These are phyloP conservation scores for Pogoniulus pusillus DNA, from an alignment of 2,797 vertebrate genomes.

Conservation along the genomic window DNA sequence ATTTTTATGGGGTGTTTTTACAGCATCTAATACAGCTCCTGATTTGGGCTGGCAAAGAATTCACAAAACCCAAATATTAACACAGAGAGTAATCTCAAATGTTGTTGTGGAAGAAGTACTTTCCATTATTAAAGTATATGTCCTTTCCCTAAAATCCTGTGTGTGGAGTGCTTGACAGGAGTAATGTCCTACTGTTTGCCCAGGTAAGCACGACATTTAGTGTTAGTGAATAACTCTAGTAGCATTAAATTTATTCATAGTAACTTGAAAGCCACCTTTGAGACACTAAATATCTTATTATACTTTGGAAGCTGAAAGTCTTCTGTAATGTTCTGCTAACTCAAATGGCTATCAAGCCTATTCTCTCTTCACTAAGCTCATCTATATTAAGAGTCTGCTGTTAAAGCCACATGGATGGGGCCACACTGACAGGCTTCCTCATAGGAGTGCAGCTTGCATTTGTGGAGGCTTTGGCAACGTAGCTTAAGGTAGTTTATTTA, in stretches of 20 bases:
- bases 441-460: not conserved
- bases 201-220: not conserved
- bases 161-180: not conserved
- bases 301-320: not conserved
- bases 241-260: not conserved
- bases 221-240: not conserved
- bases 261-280: not conserved
- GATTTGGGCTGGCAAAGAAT: not conserved
- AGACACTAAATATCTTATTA: not conserved
- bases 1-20: not conserved
- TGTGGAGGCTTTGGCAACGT: not conserved
- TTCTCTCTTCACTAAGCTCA: not conserved
- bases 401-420: rapidly evolving
- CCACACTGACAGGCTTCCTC: not conserved
- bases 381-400: not conserved
- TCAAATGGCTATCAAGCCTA: not conserved
- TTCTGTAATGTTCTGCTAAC: not conserved
- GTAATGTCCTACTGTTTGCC: not conserved
- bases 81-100: not conserved
- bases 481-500: not conserved
- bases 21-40: not conserved
- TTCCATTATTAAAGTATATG: not conserved
- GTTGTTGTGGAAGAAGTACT: not conserved
- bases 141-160: not conserved
- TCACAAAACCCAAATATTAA: not conserved